Percentiles rank a stretch among this genome's conserved stretches.
These are phyloP conservation scores for Murina feae DNA, from an alignment of 2,113 vertebrate species.

Conservation along the genomic window DNA sequence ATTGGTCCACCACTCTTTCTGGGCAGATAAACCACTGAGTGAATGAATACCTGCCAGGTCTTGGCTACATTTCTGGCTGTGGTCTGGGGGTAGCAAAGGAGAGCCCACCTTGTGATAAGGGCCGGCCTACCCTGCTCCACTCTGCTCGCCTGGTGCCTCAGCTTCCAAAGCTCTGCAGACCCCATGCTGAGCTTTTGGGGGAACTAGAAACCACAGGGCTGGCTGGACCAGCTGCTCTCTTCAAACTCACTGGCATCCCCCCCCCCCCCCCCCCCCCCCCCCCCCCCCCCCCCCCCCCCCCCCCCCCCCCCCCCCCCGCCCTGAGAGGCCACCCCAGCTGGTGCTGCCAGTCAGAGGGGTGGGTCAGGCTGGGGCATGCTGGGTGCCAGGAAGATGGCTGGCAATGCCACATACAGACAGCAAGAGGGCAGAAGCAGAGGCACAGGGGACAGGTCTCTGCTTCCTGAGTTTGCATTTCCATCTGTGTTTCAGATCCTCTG, in stretches of 20 bases:
- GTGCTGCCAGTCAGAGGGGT: neutral
- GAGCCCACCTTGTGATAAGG: accelerated
- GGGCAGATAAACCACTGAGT: neutral
- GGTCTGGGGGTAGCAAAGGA: neutral
- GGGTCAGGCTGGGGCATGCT: neutral
- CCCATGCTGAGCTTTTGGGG: neutral
- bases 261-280: too few relatives aligned
- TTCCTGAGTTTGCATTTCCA: neutral
- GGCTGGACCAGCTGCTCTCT: neutral
- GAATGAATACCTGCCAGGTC: neutral
- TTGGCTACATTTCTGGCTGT: neutral
- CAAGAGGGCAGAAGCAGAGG: neutral
- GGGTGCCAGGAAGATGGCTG: neutral
- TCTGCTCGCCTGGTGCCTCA: neutral
- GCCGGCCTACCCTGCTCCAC: neutral
- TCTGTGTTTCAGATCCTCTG: neutral
- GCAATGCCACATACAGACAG: neutral
- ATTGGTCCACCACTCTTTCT: neutral
- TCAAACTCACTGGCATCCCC: neutral
- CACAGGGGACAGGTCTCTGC: accelerated
- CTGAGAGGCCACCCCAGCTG: neutral
- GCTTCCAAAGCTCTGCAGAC: neutral
- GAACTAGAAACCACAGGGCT: neutral
- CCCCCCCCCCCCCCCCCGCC: too few relatives aligned
- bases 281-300: too few relatives aligned